Base-by-base conservation (phyloP, 1,140 invertebrate genomes). In the Acromyrmex heyeri region DNA sequence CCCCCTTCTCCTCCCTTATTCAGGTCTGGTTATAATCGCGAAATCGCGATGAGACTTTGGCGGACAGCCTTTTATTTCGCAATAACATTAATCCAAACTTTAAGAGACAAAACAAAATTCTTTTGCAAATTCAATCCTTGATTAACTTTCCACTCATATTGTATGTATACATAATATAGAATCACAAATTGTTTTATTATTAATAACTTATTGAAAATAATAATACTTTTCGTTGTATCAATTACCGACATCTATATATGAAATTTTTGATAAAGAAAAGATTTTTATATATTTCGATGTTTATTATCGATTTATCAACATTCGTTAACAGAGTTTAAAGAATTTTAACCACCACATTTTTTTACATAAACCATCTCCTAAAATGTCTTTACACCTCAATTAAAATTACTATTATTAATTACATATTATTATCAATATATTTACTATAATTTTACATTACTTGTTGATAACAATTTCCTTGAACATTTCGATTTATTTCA, bases 31-130 rank as follows among this genome's bases (percentile, higher is more conserved):
- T 55, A 61, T 85, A 88, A 88, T 88, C 86, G 34, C 72, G 27
- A 55, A 88, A 88, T 88, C 86, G 48, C 72, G 27, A 57, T 57
- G 34, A 73, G 72, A 64, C 27, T 77, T 87, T 48, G 44, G 55
- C 27, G 57, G 10, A 50, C 24, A 24, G 48, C n/a, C 38, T 57
- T n/a, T n/a, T 65, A 87, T 85, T 88, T 88, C 50, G 72, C 64
- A 53, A 77, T 78, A 86, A n/a, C 18, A 18, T 61, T 79, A 67
- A 50, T 50, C 30, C 30, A 10, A 34, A 4, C 21, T 24, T 24
- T n/a, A 27, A 67, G 1, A 38, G n/a, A 10, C 16, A 5, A 44
- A 55, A 79, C 8, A 53, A 30, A 38, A 12, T 38, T 48, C 6
- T 38, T 57, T 44, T 48, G 24, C 27, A 1, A 24, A 5, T 21